Conservation (phyloP, 2,888 invertebrate species). For the Heteropelma amictum region DNA sequence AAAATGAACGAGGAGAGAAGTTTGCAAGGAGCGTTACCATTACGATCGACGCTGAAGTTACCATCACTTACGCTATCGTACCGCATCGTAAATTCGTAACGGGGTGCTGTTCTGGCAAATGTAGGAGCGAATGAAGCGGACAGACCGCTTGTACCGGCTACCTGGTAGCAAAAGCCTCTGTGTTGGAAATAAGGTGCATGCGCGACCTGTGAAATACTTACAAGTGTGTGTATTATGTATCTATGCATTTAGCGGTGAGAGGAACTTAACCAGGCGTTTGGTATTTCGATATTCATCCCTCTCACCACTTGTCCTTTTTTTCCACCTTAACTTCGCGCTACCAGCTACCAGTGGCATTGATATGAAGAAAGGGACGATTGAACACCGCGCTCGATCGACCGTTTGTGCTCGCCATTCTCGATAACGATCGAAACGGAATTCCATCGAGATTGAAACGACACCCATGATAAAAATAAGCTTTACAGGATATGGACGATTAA, state of each 20-base stretch:
- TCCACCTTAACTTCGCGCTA: background rate
- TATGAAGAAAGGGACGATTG: background rate
- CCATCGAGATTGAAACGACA: background rate
- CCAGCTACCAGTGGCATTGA: background rate
- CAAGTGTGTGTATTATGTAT: background rate
- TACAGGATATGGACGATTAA: too few species aligned
- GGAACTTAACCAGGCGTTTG: background rate
- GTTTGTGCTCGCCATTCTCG: background rate
- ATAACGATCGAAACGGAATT: background rate
- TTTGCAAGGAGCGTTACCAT: constrained; percentile 55
- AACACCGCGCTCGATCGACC: background rate
- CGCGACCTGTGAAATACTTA: constrained; percentile 32
- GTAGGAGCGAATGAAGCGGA: constrained; percentile 9
- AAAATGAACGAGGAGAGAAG: constrained; percentile 44
- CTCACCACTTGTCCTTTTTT: constrained; percentile 19
- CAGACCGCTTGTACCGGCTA: constrained; percentile 23
- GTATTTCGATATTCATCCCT: constrained; percentile 44
- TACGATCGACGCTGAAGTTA: constrained; percentile 49
- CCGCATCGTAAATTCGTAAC: constrained; percentile 55
- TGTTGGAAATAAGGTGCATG: background rate
- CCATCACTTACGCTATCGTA: constrained; percentile 52
- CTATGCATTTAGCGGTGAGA: background rate
- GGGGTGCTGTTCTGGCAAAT: constrained; percentile 31
- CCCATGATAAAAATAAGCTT: background rate
- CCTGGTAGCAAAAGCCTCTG: constrained; percentile 15